These are phyloP conservation scores for Horisme vitalbata DNA, from an alignment of 2,888 invertebrate species.

Conservation along the genomic window DNA sequence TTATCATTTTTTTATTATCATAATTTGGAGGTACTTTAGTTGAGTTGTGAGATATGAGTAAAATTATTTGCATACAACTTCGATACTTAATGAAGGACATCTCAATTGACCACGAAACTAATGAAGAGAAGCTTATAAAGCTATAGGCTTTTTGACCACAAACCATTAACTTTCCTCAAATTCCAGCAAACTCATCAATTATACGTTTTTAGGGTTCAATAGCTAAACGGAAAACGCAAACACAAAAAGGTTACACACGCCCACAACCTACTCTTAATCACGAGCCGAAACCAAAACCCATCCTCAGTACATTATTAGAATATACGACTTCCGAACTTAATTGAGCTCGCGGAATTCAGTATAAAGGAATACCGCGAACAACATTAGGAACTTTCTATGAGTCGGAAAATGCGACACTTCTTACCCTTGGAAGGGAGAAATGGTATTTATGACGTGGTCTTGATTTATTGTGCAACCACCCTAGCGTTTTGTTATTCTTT, in stretches of 20 bases:
- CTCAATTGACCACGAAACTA: too few species aligned
- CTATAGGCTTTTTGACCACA: too few species aligned
- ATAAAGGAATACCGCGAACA: slow-evolving; percentile 35
- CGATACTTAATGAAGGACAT: too few species aligned
- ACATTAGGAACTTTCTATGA: slow-evolving; percentile 44
- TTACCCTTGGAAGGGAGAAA: slow-evolving; percentile 46
- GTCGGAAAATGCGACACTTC: slow-evolving; percentile 58
- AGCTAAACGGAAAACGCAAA: background rate
- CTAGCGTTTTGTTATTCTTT: slow-evolving; percentile 53
- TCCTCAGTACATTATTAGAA: slow-evolving; percentile 37
- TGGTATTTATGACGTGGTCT: slow-evolving; percentile 56
- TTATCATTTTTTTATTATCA: too few species aligned
- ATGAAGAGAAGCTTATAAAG: too few species aligned
- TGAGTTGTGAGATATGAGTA: too few species aligned
- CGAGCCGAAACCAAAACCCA: slow-evolving; percentile 26
- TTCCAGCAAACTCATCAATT: background rate
- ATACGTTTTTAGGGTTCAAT: background rate
- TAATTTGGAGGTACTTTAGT: too few species aligned
- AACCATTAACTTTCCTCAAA: too few species aligned
- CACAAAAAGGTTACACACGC: slow-evolving; percentile 27
- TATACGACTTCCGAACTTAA: slow-evolving; percentile 42
- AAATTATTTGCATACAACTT: too few species aligned
- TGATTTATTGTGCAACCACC: slow-evolving; percentile 52
- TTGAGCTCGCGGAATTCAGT: slow-evolving; percentile 35
- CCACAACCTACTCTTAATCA: slow-evolving; percentile 28